Conservation (phyloP, 1,140 invertebrate genomes). For the Zaprionus ghesquierei region DNA sequence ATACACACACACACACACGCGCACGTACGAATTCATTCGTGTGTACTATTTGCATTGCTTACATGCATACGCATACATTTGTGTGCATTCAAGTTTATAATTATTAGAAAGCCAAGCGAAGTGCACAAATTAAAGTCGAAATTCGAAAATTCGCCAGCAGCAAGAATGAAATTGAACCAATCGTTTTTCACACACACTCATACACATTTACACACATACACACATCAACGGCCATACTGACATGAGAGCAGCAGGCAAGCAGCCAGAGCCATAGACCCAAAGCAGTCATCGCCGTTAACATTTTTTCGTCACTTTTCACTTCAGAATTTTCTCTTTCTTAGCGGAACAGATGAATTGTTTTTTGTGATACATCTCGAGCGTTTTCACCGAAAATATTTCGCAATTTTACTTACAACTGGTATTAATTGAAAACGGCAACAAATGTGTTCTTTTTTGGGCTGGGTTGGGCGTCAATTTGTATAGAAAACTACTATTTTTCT, state of each 20-base stretch:
- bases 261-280: constrained; percentile 21
- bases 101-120: constrained; percentile 43
- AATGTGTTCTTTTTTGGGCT: constrained; percentile 58
- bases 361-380: not conserved
- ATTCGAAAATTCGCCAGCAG: constrained; percentile 37
- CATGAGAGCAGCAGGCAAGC: constrained; percentile 36
- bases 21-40: constrained; percentile 1
- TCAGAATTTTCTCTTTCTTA: constrained; percentile 72
- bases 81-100: constrained; percentile 20
- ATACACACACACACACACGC: constrained; percentile 18
- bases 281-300: constrained; percentile 55
- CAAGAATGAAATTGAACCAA: constrained; percentile 67
- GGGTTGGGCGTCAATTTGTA: constrained; percentile 70
- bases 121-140: constrained; percentile 34
- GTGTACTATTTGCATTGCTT: constrained; percentile 26
- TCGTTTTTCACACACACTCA: constrained; percentile 47
- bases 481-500: constrained; percentile 75
- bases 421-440: constrained; percentile 36
- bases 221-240: constrained; percentile 19
- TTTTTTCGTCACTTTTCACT: constrained; percentile 76
- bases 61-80: not conserved
- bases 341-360: constrained; percentile 30
- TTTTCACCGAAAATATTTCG: not conserved
- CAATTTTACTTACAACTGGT: constrained; percentile 63
- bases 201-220: constrained; percentile 12